These are phyloP conservation scores for Drosophila athabasca DNA, from an alignment of 1,140 invertebrate genomes.

Conservation along the genomic window DNA sequence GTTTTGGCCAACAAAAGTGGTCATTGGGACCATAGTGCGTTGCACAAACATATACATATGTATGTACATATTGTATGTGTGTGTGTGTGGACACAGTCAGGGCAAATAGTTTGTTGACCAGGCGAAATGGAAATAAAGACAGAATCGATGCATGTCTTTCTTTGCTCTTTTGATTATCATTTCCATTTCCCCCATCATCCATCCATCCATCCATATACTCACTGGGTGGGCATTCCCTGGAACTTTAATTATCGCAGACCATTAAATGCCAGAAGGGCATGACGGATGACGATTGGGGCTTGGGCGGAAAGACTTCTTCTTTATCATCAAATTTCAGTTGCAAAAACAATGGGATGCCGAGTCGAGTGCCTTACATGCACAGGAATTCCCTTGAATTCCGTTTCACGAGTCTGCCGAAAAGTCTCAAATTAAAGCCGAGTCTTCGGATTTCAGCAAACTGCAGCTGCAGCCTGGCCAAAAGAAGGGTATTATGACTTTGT, in stretches of 20 bases:
- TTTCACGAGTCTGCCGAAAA: conserved; percentile 37
- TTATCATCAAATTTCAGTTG: conserved; percentile 22
- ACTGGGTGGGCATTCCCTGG: conserved; percentile 24
- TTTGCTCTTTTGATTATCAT: too few species aligned
- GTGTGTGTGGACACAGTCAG: conserved; percentile 2
- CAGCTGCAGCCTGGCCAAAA: background rate
- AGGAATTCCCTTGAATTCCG: conserved; percentile 20
- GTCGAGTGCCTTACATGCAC: background rate
- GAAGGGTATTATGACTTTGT: background rate
- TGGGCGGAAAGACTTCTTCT: conserved; percentile 13
- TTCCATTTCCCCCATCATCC: background rate
- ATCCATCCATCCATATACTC: background rate
- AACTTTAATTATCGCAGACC: conserved; percentile 25
- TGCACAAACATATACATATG: too few species aligned
- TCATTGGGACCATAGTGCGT: too few species aligned
- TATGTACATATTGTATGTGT: too few species aligned
- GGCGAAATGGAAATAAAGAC: background rate
- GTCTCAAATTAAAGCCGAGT: conserved; percentile 15
- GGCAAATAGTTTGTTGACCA: conserved; percentile 8
- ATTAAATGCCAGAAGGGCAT: conserved; percentile 35
- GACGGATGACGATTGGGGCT: conserved; percentile 31
- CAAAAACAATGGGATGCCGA: conserved; percentile 16
- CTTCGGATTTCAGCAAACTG: conserved; percentile 9
- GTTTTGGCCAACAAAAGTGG: too few species aligned
- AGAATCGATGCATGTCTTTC: too few species aligned